These are phyloP conservation scores for Lycia hirtaria DNA, from an alignment of 2,888 invertebrate genomes.

Conservation along the genomic window DNA sequence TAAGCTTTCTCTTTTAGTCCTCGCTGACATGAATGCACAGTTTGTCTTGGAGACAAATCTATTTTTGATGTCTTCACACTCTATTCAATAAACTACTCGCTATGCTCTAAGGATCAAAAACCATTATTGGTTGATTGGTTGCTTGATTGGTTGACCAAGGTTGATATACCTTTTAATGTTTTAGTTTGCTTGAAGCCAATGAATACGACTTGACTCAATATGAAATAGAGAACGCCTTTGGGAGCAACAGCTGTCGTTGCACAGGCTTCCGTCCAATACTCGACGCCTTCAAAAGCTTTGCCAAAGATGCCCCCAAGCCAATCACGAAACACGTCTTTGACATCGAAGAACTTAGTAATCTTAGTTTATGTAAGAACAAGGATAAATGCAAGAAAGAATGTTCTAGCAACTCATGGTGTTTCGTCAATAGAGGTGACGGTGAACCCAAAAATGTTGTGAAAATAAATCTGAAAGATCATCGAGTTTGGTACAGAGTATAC, in stretches of 20 bases:
- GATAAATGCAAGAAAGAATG: conserved; percentile 64
- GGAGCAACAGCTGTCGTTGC: conserved; percentile 92
- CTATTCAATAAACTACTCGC: too few species aligned
- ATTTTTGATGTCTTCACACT: too few species aligned
- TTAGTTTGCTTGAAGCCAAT: conserved; percentile 44
- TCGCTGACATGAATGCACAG: too few species aligned
- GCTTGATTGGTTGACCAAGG: too few species aligned
- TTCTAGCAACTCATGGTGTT: conserved; percentile 53
- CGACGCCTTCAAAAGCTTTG: conserved; percentile 91
- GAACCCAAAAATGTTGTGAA: conserved; percentile 47
- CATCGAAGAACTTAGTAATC: conserved; percentile 68
- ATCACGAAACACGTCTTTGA: conserved; percentile 71
- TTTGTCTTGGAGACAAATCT: too few species aligned
- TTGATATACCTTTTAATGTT: not conserved
- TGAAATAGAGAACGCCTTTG: conserved; percentile 90
- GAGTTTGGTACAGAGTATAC: conserved; percentile 83
- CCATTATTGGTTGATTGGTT: too few species aligned
- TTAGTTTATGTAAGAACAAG: conserved; percentile 50
- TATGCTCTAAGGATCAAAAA: too few species aligned
- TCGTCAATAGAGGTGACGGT: conserved; percentile 52
- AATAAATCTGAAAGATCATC: conserved; percentile 62
- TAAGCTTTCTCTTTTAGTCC: too few species aligned
- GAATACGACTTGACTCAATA: conserved; percentile 44
- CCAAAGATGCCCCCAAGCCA: conserved; percentile 82
- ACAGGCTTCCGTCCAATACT: conserved; percentile 92